Conservation (phyloP, 2,113 vertebrate genomes). For the Actinemys pallida region DNA sequence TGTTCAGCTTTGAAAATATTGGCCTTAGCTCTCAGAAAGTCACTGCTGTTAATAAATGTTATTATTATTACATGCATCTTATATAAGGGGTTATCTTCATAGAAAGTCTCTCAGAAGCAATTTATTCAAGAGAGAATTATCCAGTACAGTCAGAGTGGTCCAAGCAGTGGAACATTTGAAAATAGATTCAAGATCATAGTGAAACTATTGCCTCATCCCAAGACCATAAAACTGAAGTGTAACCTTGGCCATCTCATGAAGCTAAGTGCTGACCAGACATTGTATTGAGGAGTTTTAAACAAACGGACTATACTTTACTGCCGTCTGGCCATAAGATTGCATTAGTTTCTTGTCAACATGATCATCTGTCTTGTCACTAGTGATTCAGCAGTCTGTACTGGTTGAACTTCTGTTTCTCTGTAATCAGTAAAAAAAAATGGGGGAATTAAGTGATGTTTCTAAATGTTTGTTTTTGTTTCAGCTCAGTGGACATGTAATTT, state of each 20-base stretch:
- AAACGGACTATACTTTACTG: background rate
- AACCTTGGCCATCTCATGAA: background rate
- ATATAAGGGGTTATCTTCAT: background rate
- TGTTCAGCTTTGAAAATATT: background rate
- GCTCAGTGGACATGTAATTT: background rate
- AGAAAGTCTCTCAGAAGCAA: background rate
- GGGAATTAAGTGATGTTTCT: background rate
- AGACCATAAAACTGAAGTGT: background rate
- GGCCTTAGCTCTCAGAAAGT: background rate
- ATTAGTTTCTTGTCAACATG: background rate
- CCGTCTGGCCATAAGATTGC: background rate
- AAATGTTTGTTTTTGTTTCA: background rate
- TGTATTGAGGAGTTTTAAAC: background rate
- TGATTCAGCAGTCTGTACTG: background rate
- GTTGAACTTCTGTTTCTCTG: background rate
- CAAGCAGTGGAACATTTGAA: slow-evolving; percentile 1
- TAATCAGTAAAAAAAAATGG: background rate
- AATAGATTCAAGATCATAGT: slow-evolving; percentile 6
- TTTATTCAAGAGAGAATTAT: background rate
- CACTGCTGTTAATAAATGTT: background rate
- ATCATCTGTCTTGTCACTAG: background rate
- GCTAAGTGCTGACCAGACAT: background rate
- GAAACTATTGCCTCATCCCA: slow-evolving; percentile 24
- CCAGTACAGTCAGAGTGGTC: background rate
- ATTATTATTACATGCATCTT: background rate